Evolutionary conservation across 1,140 invertebrate species (phyloP).

Genomic region (Rhagoletis pomonella): DNA sequence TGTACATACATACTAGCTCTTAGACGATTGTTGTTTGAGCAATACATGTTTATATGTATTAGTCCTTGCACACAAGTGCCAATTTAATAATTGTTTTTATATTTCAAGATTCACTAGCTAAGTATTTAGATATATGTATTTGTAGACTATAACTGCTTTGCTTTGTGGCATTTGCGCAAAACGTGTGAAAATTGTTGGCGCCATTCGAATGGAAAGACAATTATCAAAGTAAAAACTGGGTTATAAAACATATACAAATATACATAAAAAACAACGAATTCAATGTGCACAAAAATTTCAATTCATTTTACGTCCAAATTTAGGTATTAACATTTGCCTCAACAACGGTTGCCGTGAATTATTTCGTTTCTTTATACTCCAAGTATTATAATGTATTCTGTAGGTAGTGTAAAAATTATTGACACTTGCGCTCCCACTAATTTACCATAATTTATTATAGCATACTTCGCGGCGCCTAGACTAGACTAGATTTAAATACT

Average conservation of each 20-base stretch:
- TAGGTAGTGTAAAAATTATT: neutral
- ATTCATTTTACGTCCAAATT: too few relatives aligned
- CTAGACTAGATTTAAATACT: slow-evolving; percentile 16
- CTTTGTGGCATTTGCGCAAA: slow-evolving; percentile 27
- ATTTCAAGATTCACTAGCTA: neutral
- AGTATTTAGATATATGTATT: neutral
- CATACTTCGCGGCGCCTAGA: neutral
- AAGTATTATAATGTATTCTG: too few relatives aligned
- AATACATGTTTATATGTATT: neutral
- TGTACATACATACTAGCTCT: neutral
- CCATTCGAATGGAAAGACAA: neutral
- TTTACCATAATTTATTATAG: slow-evolving; percentile 10
- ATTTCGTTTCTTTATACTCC: neutral
- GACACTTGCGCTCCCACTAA: neutral
- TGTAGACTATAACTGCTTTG: neutral
- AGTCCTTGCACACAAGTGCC: slow-evolving; percentile 16
- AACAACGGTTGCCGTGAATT: too few relatives aligned
- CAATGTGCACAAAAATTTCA: neutral
- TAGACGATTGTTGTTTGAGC: too few relatives aligned
- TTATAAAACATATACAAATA: neutral
- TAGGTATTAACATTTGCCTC: too few relatives aligned
- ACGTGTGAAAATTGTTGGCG: slow-evolving; percentile 23
- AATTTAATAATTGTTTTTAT: slow-evolving; percentile 26
- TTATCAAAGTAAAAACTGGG: neutral
- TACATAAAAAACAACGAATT: neutral